Base-by-base conservation (phyloP, 2,797 vertebrate species). In the Pogoniulus pusillus region DNA sequence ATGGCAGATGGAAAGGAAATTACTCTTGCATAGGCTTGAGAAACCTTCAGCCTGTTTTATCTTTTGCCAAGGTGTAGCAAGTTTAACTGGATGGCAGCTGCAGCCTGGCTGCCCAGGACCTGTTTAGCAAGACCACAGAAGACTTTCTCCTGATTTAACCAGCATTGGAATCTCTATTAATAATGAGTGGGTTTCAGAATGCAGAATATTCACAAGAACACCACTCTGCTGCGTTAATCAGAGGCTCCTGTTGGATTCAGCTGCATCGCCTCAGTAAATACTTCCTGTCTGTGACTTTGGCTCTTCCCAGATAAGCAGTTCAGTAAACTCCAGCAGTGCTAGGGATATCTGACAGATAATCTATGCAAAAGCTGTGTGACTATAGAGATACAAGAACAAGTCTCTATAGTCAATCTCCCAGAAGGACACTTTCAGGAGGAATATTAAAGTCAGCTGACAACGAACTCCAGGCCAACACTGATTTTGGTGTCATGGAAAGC, bases 241-340 rank as follows among this genome's bases (percentile, higher is more conserved):
- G 91, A 91, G 74, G 77, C 41, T 93, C 91, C 71, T 94, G 64
- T 77, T 88, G 81, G 93, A 96, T 96, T 97, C 95, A 73, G 69
- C 82, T 82, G 70, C 71, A 87, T 96, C 92, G 54, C 90, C 70
- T 81, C 26, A 96, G 35, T 79, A 93, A 94, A 79, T 57, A 71
- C n/a, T 89, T 95, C 82, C 54, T 82, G 63, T 8, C 26, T 12
- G 24, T 85, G 71, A 92, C 64, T 87, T 68, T 57, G 86, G 41
- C 58, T 89, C 82, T 94, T 82, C 77, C 32, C 80, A 70, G 47
- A 64, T 82, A 75, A 86, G 35, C n/a, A 16, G 78, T 62, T 89
- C 81, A 84, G 9, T 79, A 92, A 80, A 53, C 55, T 91, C 64
- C 58, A 60, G 63, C 76, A 90, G 47, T 27, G 62, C 41, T 91